Percentiles rank a stretch among this genome's conserved stretches.
These are phyloP conservation scores for Microcebus lehilahytsara DNA, from an alignment of 2,113 vertebrate species.

Conservation along the genomic window DNA sequence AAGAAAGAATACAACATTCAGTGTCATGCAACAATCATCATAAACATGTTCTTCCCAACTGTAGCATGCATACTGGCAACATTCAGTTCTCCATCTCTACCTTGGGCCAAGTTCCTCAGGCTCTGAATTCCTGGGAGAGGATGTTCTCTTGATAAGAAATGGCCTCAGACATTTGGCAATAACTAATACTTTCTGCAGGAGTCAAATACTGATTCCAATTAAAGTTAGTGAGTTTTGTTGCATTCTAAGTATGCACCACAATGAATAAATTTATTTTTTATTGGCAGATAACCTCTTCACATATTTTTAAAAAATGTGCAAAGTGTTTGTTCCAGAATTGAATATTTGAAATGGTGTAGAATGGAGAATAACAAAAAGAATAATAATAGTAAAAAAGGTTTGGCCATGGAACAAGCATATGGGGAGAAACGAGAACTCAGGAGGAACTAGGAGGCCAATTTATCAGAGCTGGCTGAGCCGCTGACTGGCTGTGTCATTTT, in stretches of 20 bases:
- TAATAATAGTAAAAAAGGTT: not conserved
- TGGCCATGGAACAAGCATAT: not conserved
- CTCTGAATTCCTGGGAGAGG: constrained; percentile 48
- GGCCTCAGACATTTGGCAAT: constrained; percentile 43
- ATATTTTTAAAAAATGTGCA: not conserved
- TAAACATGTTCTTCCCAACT: not conserved
- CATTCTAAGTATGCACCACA: constrained; percentile 21
- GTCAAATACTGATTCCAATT: constrained; percentile 44
- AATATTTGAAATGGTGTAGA: not conserved
- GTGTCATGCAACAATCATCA: constrained; percentile 48
- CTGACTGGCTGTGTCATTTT: not conserved
- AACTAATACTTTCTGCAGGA: constrained; percentile 48
- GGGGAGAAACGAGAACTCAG: no score
- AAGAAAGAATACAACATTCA: constrained; percentile 29
- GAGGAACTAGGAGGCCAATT: not conserved
- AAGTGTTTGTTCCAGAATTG: not conserved
- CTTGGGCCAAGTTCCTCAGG: constrained; percentile 44
- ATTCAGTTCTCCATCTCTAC: constrained; percentile 47
- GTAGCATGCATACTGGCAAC: not conserved
- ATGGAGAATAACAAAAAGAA: not conserved
- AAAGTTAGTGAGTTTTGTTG: not conserved
- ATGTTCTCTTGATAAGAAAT: constrained; percentile 63
- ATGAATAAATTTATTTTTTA: constrained; percentile 41
- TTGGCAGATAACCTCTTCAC: constrained; percentile 13
- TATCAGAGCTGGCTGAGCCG: not conserved